Evolutionary conservation across 2,113 vertebrate genomes (phyloP), one percentile per base, ranked within the genome.

Genomic region (Meriones unguiculatus): DNA sequence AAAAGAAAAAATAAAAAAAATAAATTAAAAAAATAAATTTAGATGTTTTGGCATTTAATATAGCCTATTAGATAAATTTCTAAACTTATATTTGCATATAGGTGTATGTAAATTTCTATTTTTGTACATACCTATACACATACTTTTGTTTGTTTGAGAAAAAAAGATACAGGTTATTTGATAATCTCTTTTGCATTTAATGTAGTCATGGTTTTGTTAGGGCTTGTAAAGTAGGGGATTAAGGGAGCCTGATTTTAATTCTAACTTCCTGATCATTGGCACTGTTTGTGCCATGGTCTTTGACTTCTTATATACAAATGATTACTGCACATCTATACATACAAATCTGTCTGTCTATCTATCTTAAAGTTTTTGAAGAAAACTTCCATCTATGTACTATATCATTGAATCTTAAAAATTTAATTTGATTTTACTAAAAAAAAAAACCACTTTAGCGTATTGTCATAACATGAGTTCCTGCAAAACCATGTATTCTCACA

Each of bases 121-220:
- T 84, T 28, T 80, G 5, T 59, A 22, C 24, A 22, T 86, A 9
- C 67, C 13, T 86, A 22, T 69, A 32, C 35, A 81, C 54, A 46
- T 69, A 88, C 82, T 35, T 89, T 72, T 77, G 72, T 96, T 65
- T 81, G 78, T 78, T 78, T 78, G 81, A 78, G 90, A 65, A 87
- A 95, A 91, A 41, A n/a, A 75, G 22, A 81, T 59, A 4, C 35
- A 81, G 35, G 54, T 87, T 24, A 25, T 46, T n/a, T 87, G 35
- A 14, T 82, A 1, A 89, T 6, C 30, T 90, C 5, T 77, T 91
- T 91, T 24, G 10, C 38, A 69, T 85, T 65, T 95, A 70, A 89
- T 95, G 25, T 78, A 84, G 62, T 94, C 70, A 65, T 80, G 65
- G 73, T 77, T 95, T 12, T 96, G 81, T 78, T 88, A 82, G 75